phyloP scores from a whole-genome alignment of 2,113 vertebrate species.

The Lepisosteus osseus region DNA sequence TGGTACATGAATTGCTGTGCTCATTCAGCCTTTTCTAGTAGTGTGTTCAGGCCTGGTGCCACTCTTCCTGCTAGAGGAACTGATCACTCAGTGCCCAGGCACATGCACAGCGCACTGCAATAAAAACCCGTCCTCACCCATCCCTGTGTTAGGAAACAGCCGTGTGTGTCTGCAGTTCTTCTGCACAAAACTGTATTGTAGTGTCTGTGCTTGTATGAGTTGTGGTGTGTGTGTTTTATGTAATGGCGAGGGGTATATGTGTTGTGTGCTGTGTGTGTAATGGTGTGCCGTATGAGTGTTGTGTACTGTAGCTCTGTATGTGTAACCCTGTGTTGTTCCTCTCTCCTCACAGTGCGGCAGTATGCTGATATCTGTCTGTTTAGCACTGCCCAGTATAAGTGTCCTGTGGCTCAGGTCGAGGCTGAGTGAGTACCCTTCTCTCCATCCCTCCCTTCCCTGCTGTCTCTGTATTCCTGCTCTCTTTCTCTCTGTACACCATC shows the following conservation, averaged over 20 bases:
- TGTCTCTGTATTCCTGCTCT: background rate
- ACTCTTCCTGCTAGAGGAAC: too few relatives aligned
- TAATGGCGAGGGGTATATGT: background rate
- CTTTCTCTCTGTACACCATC: background rate
- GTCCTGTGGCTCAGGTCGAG: conserved; percentile 82
- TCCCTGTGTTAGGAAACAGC: too few relatives aligned
- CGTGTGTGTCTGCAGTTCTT: background rate
- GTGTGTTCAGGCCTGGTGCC: too few relatives aligned
- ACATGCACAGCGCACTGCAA: too few relatives aligned
- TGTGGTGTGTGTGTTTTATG: background rate
- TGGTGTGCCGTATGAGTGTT: conserved; percentile 1
- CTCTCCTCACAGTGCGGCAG: conserved; percentile 73
- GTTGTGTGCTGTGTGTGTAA: background rate
- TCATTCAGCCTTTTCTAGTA: too few relatives aligned
- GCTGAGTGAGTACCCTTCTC: conserved; percentile 71
- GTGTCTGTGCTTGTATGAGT: background rate
- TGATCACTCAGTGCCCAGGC: too few relatives aligned
- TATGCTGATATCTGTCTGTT: conserved; percentile 92
- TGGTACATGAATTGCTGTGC: too few relatives aligned
- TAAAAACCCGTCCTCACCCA: too few relatives aligned
- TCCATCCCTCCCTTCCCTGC: background rate
- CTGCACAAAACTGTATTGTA: background rate
- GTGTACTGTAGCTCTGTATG: background rate
- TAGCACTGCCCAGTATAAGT: conserved; percentile 91
- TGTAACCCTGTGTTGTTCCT: background rate